Conservation (phyloP, 2,888 invertebrate species). For the Crematogaster levior region DNA sequence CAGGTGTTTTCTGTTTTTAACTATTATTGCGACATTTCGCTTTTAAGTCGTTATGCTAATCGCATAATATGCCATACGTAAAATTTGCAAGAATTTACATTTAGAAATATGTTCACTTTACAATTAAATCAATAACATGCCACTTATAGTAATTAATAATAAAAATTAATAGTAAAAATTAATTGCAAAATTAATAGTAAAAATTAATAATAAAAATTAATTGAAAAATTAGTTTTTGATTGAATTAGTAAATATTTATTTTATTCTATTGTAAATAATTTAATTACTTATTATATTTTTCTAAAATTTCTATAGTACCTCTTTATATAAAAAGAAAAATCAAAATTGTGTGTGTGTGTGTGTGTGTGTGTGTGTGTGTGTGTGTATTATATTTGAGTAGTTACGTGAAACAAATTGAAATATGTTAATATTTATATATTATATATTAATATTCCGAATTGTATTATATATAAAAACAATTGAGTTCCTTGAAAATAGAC, state of each 20-base stretch:
- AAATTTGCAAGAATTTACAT: neutral
- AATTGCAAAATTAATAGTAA: neutral
- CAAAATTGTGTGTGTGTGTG: too few species aligned
- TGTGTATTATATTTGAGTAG: neutral
- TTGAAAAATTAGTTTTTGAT: neutral
- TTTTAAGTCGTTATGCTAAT: neutral
- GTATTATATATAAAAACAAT: neutral
- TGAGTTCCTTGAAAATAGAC: neutral
- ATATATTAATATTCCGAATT: neutral
- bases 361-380: too few species aligned
- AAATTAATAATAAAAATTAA: too few species aligned
- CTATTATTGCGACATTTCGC: conserved; percentile 16
- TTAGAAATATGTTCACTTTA: neutral
- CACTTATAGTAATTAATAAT: neutral
- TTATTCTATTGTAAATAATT: too few species aligned
- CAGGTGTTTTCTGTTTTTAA: neutral
- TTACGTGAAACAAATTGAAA: neutral
- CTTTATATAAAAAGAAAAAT: neutral
- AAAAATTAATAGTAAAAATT: too few species aligned
- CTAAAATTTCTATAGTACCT: neutral
- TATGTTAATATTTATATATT: neutral
- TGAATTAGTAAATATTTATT: neutral
- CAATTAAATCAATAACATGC: neutral
- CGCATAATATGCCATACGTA: neutral
- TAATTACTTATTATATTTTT: neutral